Evolutionary conservation across 92 coral and sea anemone genomes (phyloP), one percentile per base, ranked within the genome.

Genomic region (Heliopora coerulea): DNA sequence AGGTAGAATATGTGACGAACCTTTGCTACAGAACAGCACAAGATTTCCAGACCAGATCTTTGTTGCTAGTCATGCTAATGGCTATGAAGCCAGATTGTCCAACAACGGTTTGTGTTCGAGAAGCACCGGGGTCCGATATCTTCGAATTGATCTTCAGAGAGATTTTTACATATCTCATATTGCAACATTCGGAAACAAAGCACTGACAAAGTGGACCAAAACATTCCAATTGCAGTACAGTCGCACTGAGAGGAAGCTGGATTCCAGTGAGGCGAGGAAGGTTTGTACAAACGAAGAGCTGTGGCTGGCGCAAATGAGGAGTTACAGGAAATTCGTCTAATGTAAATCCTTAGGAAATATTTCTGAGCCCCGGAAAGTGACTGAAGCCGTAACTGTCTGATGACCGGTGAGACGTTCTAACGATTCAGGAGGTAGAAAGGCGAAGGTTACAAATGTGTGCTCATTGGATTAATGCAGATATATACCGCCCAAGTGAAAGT

Each of bases 161-260:
- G 50, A 2, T 63, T 63, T 35, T 37, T 10, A 10, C 30, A 34
- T 63, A 3, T n/a, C 21, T 19, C 8, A 34, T 40, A 14, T 63
- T 19, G 70, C 70, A 21, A 63, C 70, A n/a, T 63, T 63, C 37
- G 70, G 70, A n/a, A 52, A 63, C 44, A 62, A 29, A 12, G 44
- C 46, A 33, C 40, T 0, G 3, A 27, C 31, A 8, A 63, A 63
- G 30, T 34, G 29, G 50, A 32, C 28, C 24, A 63, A 27, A 3
- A 1, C 70, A 19, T 63, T 3, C n/a, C 25, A 18, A 13, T 34
- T 63, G 17, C 10, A 63, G 23, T 63, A 63, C 54, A 63, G 50
- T 3, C 31, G 27, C 28, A 32, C 24, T 19, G 1, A 6, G 31
- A 40, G 24, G 1, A 18, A 37, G 26, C 24, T 44, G 70, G 48